A percentile compares a stretch with the other conserved stretches of the same genome.
Conservation (phyloP, 2,113 vertebrate genomes). For the Haplochromis vanheusdeni region DNA sequence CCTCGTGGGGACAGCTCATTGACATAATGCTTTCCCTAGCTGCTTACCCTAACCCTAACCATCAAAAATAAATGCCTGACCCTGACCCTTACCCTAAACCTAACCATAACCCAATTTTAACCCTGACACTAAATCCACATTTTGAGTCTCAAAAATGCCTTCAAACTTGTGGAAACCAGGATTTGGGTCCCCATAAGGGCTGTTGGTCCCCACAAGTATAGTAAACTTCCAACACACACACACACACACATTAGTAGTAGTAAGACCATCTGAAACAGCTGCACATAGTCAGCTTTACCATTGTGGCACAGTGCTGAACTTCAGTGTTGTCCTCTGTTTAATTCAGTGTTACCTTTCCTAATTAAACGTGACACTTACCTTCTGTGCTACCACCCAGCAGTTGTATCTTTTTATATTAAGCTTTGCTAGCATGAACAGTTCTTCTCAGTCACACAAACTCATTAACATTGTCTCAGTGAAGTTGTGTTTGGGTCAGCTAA, state of each 20-base stretch:
- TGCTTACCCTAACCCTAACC: neutral
- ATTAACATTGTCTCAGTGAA: neutral
- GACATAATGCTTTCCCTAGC: neutral
- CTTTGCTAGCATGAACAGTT: neutral
- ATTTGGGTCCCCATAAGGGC: neutral
- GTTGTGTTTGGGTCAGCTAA: slow-evolving; percentile 14
- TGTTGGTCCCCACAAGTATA: fast-evolving
- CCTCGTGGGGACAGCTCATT: neutral
- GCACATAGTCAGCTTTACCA: fast-evolving
- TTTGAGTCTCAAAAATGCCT: neutral
- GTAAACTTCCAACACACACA: neutral
- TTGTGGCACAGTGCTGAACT: neutral
- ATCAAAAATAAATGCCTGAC: neutral
- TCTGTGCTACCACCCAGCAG: neutral
- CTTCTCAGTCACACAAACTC: neutral
- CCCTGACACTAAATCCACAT: neutral
- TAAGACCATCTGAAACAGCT: neutral
- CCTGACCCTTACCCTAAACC: neutral
- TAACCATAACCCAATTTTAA: neutral
- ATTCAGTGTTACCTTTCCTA: neutral
- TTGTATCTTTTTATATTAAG: neutral
- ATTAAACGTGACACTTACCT: neutral
- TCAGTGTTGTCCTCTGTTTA: neutral
- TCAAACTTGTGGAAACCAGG: neutral
- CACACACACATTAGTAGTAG: neutral